These are phyloP conservation scores for Hyperoplus lanceolatus DNA, from an alignment of 2,797 vertebrate genomes.

Conservation along the genomic window DNA sequence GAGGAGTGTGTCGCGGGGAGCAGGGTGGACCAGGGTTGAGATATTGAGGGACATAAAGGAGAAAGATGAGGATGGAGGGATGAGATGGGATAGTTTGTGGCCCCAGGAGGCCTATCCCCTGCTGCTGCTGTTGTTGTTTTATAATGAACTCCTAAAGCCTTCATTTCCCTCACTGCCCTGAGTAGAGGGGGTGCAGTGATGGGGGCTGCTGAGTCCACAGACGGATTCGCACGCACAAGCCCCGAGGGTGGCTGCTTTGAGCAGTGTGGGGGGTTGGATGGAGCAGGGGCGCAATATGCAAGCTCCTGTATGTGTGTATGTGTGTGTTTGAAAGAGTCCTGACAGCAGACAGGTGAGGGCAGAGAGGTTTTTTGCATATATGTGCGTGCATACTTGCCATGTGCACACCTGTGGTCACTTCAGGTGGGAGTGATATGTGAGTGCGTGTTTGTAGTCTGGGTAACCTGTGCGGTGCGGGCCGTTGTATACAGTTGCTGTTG, in stretches of 20 bases:
- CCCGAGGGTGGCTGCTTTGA: conserved; percentile 75
- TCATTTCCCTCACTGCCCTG: conserved; percentile 86
- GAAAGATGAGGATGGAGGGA: conserved; percentile 72
- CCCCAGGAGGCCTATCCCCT: conserved; percentile 80
- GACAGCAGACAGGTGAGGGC: conserved; percentile 75
- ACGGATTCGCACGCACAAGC: conserved; percentile 86
- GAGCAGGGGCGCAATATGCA: conserved; percentile 59
- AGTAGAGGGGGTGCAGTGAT: conserved; percentile 61
- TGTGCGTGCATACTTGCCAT: conserved; percentile 60
- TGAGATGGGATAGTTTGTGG: conserved; percentile 70
- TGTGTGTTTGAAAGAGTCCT: conserved; percentile 60
- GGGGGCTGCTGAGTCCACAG: conserved; percentile 78
- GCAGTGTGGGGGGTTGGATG: conserved; percentile 60
- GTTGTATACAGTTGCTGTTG: conserved; percentile 41
- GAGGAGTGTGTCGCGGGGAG: conserved; percentile 50
- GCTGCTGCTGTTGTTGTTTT: conserved; percentile 84
- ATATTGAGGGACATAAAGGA: conserved; percentile 69
- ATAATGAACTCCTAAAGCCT: conserved; percentile 89
- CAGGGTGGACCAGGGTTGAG: conserved; percentile 37
- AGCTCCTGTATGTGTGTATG: conserved; percentile 55
- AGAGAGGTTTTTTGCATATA: conserved; percentile 72
- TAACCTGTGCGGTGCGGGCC: conserved; percentile 60
- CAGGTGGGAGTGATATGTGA: conserved; percentile 56
- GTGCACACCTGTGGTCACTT: conserved; percentile 82
- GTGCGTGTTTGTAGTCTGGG: conserved; percentile 70